Conservation (phyloP, 2,888 invertebrate species). For the Campoletis raptor region DNA sequence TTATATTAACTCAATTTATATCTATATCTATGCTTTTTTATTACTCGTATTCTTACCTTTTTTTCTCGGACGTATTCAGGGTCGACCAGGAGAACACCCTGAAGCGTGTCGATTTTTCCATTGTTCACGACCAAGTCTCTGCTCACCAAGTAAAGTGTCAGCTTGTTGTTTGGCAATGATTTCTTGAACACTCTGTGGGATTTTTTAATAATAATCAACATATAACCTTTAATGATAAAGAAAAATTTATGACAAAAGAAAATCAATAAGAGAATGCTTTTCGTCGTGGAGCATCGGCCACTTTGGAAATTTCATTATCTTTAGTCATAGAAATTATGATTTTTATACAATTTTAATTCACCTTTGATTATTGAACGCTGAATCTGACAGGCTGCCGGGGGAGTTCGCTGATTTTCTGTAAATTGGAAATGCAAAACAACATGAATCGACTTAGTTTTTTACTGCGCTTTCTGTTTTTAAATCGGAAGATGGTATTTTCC, state of each 20-base stretch:
- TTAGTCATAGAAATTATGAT: not conserved
- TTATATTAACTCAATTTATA: slow-evolving; percentile 1
- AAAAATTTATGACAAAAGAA: not conserved
- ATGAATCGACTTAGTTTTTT: slow-evolving; percentile 1
- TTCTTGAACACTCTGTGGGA: slow-evolving; percentile 92
- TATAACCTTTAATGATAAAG: not conserved
- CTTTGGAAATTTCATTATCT: not conserved
- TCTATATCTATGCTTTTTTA: not conserved
- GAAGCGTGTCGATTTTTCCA: slow-evolving; percentile 91
- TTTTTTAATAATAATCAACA: not conserved
- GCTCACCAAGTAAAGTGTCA: slow-evolving; percentile 93
- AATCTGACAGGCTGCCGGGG: slow-evolving; percentile 70
- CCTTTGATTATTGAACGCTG: slow-evolving; percentile 77
- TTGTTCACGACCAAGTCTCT: slow-evolving; percentile 92
- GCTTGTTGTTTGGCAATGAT: slow-evolving; percentile 93
- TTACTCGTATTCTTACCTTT: slow-evolving; percentile 86
- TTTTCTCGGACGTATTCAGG: slow-evolving; percentile 93
- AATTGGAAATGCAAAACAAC: slow-evolving; percentile 63
- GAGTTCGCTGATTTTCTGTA: slow-evolving; percentile 72
- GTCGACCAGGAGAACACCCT: slow-evolving; percentile 97
- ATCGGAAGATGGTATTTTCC: not conserved
- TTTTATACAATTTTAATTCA: slow-evolving; percentile 40
- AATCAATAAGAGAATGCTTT: not conserved
- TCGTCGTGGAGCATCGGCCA: not conserved
- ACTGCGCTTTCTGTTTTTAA: not conserved